Evolutionary conservation across 2,113 vertebrate species (phyloP), one percentile per base, ranked within the genome.

Genomic region (Ophiodon elongatus): DNA sequence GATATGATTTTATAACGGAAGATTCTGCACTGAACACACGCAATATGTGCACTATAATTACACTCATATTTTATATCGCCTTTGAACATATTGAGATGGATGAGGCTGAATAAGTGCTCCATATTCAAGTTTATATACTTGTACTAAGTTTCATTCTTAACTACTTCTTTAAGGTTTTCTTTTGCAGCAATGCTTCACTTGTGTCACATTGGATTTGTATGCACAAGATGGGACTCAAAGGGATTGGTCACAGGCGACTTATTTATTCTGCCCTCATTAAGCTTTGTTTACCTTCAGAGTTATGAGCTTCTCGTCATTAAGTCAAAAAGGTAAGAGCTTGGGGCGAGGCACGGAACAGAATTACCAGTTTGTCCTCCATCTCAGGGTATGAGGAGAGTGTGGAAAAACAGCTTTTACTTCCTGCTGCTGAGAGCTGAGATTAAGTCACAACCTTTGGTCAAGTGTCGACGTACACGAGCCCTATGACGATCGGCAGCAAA

Each of bases 381-480:
- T 87, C 31, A 76, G n/a, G 77, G 64, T 23, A 17, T 9, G 10
- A 66, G 50, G 9, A 15, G 4, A 23, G 25, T 21, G 31, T 45
- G 9, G 56, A 79, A 59, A 84, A 76, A 88, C 56, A 39, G 25
- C 39, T 8, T 76, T 66, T 70, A 62, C 73, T 84, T 91, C 80
- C 82, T 84, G 70, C 78, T 76, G 65, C 83, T 60, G 63, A 74
- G 66, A 79, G 79, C 39, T 50, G 25, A 80, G 78, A 69, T 83
- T 54, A 68, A 80, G 54, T 50, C 67, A 10, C 45, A 87, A 85
- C 73, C 87, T 87, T 83, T 67, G 65, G 69, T 81, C 50, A 63
- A 86, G 73, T 6, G 78, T 66, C 0, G 15, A 14, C 31, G 37
- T 14, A 66, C 83, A 73, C 66, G 88, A 79, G 76, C 62, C 25